Conservation (phyloP, 2,888 invertebrate species). For the Ypsolopha sequella region DNA sequence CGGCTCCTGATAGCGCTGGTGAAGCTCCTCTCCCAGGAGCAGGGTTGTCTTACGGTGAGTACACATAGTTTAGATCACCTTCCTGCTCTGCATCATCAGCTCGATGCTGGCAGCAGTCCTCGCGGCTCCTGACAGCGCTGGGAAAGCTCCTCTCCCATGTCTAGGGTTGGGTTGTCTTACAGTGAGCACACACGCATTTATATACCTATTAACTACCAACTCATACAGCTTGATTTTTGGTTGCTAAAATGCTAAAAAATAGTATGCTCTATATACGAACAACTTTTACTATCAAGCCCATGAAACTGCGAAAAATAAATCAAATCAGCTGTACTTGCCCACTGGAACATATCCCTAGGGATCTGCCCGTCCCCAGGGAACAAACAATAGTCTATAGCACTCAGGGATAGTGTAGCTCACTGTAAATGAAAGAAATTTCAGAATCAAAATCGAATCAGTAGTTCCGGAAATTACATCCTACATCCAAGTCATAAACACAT, state of each 20-base stretch:
- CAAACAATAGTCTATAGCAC: too few species aligned
- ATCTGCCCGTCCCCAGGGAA: too few species aligned
- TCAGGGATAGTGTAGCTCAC: too few species aligned
- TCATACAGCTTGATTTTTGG: conserved; percentile 12
- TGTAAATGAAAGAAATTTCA: too few species aligned
- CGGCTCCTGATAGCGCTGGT: conserved; percentile 43
- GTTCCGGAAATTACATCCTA: too few species aligned
- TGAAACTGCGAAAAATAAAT: too few species aligned
- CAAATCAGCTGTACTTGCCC: too few species aligned
- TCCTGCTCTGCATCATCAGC: conserved; percentile 19
- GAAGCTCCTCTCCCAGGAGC: conserved; percentile 42
- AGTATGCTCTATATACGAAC: too few species aligned
- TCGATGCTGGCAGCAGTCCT: conserved; percentile 13
- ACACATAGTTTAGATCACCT: conserved; percentile 18
- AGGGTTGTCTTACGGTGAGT: conserved; percentile 49
- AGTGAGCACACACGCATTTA: conserved; percentile 24
- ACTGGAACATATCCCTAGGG: too few species aligned
- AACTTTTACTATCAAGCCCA: too few species aligned
- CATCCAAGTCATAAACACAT: too few species aligned
- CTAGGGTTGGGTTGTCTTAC: conserved; percentile 54
- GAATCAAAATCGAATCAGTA: too few species aligned
- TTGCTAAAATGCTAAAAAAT: conserved; percentile 3
- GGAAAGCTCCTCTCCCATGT: conserved; percentile 32
- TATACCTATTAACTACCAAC: conserved; percentile 18
- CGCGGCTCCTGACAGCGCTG: conserved; percentile 43